phyloP scores from a whole-genome alignment of 2,888 invertebrate species.

The Alentia gelatinosa region DNA sequence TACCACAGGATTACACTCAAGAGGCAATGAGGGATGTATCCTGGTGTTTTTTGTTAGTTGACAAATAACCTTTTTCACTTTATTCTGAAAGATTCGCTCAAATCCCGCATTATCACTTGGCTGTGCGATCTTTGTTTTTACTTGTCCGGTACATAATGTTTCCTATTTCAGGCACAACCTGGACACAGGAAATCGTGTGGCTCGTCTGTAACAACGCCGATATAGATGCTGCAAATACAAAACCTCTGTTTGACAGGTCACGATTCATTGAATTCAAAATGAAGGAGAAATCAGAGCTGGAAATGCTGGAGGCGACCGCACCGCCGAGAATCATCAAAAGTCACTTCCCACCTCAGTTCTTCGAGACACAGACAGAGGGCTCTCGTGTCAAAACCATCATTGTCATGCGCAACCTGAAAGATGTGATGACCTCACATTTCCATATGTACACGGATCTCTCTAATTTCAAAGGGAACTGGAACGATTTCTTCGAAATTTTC shows the following conservation, averaged over 20 bases:
- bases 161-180: constrained; percentile 19
- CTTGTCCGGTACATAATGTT: too few relatives aligned
- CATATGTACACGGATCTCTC: background rate
- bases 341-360: background rate
- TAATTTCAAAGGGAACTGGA: background rate
- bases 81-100: too few relatives aligned
- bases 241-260: background rate
- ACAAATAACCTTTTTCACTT: too few relatives aligned
- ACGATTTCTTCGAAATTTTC: background rate
- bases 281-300: background rate
- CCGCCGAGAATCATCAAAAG: background rate
- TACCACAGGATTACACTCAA: too few relatives aligned
- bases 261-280: background rate
- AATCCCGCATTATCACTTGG: too few relatives aligned
- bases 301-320: background rate
- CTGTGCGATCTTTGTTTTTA: too few relatives aligned
- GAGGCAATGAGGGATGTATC: too few relatives aligned
- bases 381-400: background rate
- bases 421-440: background rate
- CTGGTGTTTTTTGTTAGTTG: too few relatives aligned
- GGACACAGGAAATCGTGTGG: background rate
- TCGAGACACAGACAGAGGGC: background rate
- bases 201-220: background rate
- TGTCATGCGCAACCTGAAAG: constrained; percentile 4
- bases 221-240: background rate